Evolutionary conservation across 2,797 vertebrate genomes (phyloP).

Genomic region (Scarus forsteni): DNA sequence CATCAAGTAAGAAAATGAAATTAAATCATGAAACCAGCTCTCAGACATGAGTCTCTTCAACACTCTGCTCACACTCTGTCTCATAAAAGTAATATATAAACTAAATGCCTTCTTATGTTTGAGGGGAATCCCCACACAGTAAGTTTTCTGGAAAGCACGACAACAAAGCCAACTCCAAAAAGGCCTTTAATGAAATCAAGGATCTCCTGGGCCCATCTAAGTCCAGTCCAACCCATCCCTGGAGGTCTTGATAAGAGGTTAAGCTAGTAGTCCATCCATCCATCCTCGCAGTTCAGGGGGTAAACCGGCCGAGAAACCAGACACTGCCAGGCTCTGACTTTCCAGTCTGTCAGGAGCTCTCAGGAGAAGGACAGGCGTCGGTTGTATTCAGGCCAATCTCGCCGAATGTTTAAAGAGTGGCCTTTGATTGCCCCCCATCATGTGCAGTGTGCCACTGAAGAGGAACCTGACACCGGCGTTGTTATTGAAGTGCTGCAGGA

Average conservation of each 20-base stretch:
- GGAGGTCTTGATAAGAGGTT: constrained; percentile 67
- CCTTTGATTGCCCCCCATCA: constrained; percentile 75
- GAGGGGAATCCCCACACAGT: constrained; percentile 56
- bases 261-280: constrained; percentile 71
- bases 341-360: constrained; percentile 58
- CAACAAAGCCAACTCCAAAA: constrained; percentile 53
- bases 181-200: constrained; percentile 64
- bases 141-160: constrained; percentile 25
- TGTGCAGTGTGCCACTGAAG: constrained; percentile 58
- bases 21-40: not conserved
- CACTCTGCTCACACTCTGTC: constrained; percentile 10
- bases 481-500: constrained; percentile 75
- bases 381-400: constrained; percentile 72
- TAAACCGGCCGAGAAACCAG: constrained; percentile 77
- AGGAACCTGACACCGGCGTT: constrained; percentile 80
- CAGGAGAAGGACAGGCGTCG: constrained; percentile 60
- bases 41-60: not conserved
- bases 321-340: constrained; percentile 64
- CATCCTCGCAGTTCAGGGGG: constrained; percentile 76
- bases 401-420: constrained; percentile 65
- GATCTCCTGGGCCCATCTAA: constrained; percentile 50
- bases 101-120: constrained; percentile 9
- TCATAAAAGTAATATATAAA: constrained; percentile 5
- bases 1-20: not conserved
- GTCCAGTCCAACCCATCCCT: constrained; percentile 53